Conservation (phyloP, 2,888 invertebrate genomes). For the Hirtodrosophila confusa region DNA sequence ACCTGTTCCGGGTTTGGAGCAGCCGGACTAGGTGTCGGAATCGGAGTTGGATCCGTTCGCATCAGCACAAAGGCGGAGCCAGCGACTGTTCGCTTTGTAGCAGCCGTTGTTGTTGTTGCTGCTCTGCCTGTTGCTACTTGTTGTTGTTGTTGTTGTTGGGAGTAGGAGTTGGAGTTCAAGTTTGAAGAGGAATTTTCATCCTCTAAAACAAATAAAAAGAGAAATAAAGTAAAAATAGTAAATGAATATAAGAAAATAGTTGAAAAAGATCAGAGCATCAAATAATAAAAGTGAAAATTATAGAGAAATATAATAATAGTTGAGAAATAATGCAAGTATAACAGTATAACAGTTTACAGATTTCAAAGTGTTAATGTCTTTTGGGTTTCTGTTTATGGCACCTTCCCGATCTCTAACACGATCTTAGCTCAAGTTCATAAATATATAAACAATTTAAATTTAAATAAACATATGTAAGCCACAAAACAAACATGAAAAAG, state of each 20-base stretch:
- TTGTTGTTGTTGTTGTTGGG: slow-evolving; percentile 58
- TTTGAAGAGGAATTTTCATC: slow-evolving; percentile 80
- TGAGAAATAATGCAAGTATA: no score
- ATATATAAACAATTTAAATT: no score
- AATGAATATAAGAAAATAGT: slow-evolving; percentile 21
- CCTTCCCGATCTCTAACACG: no score
- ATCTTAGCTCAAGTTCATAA: no score
- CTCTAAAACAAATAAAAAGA: slow-evolving; percentile 71
- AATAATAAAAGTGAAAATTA: no score
- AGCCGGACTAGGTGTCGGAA: slow-evolving; percentile 1
- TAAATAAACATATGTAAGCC: slow-evolving; percentile 16
- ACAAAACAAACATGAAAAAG: slow-evolving; percentile 10
- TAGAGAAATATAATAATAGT: no score
- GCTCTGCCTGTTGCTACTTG: slow-evolving; percentile 51
- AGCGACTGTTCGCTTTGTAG: slow-evolving; percentile 29
- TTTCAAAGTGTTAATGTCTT: no score
- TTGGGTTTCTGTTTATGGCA: no score
- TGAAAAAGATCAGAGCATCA: no score
- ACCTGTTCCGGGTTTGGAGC: no score
- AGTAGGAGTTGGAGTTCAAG: slow-evolving; percentile 68
- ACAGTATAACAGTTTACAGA: no score
- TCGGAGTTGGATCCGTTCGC: slow-evolving; percentile 13
- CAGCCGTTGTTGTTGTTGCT: slow-evolving; percentile 38
- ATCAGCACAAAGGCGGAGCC: slow-evolving; percentile 31
- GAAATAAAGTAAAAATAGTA: slow-evolving; percentile 39